phyloP scores from a whole-genome alignment of 2,113 vertebrate genomes.

The Perca flavescens region DNA sequence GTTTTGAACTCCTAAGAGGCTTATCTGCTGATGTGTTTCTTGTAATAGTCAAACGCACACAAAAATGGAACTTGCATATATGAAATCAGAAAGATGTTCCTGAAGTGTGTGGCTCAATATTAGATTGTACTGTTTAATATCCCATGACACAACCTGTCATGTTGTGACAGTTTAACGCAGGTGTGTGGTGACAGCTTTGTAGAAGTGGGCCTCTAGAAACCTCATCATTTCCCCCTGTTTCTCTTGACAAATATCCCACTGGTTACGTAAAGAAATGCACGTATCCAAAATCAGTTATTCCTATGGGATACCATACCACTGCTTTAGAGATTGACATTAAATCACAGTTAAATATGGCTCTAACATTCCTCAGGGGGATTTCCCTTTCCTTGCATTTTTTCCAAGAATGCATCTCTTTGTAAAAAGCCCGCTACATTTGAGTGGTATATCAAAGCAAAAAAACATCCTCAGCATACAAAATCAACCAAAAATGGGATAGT shows the following conservation, averaged over 20 bases:
- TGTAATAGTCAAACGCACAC: not conserved
- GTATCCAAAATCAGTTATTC: not conserved
- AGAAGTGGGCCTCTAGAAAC: not conserved
- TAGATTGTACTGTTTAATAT: conserved; percentile 28
- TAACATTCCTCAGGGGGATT: not conserved
- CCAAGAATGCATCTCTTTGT: not conserved
- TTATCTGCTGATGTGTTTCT: conserved; percentile 5
- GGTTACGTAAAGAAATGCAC: not conserved
- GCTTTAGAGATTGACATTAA: not conserved
- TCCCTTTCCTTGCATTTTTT: not conserved
- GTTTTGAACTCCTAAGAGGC: conserved; percentile 13
- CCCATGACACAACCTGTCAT: conserved; percentile 10
- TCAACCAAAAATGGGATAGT: not conserved
- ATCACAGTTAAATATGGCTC: not conserved
- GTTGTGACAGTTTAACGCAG: conserved; percentile 22
- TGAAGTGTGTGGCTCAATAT: conserved; percentile 15
- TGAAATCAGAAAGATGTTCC: conserved; percentile 8
- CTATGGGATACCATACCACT: not conserved
- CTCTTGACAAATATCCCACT: not conserved
- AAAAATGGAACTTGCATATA: not conserved
- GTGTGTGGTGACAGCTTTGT: conserved; percentile 17
- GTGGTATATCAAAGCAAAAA: not conserved
- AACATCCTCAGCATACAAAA: not conserved
- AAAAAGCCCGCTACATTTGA: not conserved
- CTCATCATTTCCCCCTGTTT: not conserved